phyloP scores from a whole-genome alignment of 2,113 vertebrate species.

The Campylomormyrus tamandua region DNA sequence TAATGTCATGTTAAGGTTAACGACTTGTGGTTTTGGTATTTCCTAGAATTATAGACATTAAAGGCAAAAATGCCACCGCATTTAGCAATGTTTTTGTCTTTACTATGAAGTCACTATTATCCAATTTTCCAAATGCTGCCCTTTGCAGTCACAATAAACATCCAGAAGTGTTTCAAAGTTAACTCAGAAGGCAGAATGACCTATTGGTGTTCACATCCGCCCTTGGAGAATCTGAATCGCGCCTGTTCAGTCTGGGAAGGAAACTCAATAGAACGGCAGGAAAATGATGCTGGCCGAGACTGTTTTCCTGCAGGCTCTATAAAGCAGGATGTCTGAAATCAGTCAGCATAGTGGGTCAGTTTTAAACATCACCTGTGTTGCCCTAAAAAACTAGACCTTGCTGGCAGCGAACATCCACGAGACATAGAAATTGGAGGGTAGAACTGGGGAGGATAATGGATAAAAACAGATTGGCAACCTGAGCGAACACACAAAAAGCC shows the following conservation, averaged over 20 bases:
- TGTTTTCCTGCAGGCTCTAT: neutral
- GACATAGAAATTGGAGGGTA: neutral
- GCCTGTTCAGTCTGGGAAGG: neutral
- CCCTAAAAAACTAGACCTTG: neutral
- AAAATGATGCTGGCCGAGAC: neutral
- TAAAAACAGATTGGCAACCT: neutral
- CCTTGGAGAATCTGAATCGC: neutral
- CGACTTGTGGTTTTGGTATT: slow-evolving; percentile 12
- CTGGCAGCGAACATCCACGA: neutral
- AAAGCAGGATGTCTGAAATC: neutral
- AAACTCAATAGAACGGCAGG: neutral
- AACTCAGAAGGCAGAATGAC: neutral
- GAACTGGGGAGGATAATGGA: neutral
- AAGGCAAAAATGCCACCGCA: slow-evolving; percentile 11
- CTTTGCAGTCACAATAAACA: neutral
- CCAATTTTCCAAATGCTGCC: neutral
- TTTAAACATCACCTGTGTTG: neutral
- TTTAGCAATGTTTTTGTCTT: neutral
- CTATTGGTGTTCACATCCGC: neutral
- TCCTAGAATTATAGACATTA: neutral
- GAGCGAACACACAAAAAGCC: neutral
- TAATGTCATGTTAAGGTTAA: neutral
- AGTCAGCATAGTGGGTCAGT: neutral
- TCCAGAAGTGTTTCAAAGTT: neutral
- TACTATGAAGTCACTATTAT: neutral